Base-by-base conservation (phyloP, 2,888 invertebrate genomes). In the Listrodromus nycthemerus region DNA sequence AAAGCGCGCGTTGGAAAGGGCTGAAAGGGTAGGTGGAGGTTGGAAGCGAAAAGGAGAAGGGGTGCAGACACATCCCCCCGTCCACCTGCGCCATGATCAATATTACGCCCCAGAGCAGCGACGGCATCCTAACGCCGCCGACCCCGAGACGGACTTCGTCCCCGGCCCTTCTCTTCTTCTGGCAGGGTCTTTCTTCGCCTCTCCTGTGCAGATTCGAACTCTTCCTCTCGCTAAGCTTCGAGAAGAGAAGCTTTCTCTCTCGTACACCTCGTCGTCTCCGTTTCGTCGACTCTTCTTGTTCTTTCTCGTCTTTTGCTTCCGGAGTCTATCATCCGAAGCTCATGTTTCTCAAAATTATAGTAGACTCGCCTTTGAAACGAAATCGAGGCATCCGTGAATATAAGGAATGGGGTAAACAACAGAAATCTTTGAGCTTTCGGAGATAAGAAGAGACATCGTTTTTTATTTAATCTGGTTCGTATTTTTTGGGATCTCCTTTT, bases 71-170 rank as follows among this genome's bases (percentile, higher is more conserved):
- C 93, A 92, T 90, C 89, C 91, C 89, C 41, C 74, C 45, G 81
- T 77, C 86, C 89, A 88, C 90, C 89, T 84, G 89, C 89, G 89
- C 91, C 92, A 92, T 92, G 92, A 93, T 93, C 93, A 93, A 93
- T 93, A 93, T 93, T 93, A 91, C 92, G 92, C 90, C 90, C 91
- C 89, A 89, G 89, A 91, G 90, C 90, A 88, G 89, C 91, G 91
- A 90, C 90, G 91, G 91, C 90, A 92, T 91, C 92, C 89, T 91
- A 92, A 92, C 89, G 88, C 90, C 90, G 82, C 65, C 81, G 89
- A 91, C 89, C 90, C 88, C 89, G 91, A 92, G 92, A 92, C 91
- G 90, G 90, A 91, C 91, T 92, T 91, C 91, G 92, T 92, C 91
- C 88, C 89, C 88, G 85, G 86, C 84, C 79, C 86, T 85, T 80